Conservation (phyloP, 2,113 vertebrate genomes). For the Ptilonorhynchus violaceus region DNA sequence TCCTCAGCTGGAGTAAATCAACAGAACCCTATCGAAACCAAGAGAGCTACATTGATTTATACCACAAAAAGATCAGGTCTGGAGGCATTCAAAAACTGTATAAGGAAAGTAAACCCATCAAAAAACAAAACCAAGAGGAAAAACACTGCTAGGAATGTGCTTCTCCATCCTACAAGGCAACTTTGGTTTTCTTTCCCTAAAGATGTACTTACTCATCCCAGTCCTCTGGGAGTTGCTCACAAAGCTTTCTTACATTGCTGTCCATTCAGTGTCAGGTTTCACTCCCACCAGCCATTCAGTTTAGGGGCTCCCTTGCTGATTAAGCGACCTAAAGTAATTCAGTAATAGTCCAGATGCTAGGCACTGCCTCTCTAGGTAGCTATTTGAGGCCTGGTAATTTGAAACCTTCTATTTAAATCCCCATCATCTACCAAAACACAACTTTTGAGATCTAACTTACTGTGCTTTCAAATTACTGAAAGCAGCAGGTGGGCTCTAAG, state of each 20-base stretch:
- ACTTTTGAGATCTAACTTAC: neutral
- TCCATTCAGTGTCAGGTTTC: constrained; percentile 20
- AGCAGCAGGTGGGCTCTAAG: constrained; percentile 52
- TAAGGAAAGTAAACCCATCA: constrained; percentile 7
- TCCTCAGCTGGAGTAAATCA: constrained; percentile 43
- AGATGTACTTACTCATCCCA: neutral
- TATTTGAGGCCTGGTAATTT: constrained; percentile 38
- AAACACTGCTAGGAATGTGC: neutral
- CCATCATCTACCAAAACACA: constrained; percentile 35
- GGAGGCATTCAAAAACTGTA: neutral
- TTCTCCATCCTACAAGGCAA: neutral
- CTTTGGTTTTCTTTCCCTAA: neutral
- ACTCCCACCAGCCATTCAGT: neutral
- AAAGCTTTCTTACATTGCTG: neutral
- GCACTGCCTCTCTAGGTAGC: constrained; percentile 29
- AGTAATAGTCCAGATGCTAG: constrained; percentile 1
- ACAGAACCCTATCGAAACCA: neutral
- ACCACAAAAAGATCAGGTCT: neutral
- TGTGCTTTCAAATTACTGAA: constrained; percentile 5
- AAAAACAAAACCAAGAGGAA: neutral
- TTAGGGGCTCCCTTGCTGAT: constrained; percentile 26
- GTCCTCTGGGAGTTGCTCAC: neutral
- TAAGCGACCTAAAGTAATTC: neutral
- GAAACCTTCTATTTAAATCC: constrained; percentile 53
- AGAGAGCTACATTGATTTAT: neutral